phyloP scores from a whole-genome alignment of 2,797 vertebrate genomes.

The Gastrophryne carolinensis region DNA sequence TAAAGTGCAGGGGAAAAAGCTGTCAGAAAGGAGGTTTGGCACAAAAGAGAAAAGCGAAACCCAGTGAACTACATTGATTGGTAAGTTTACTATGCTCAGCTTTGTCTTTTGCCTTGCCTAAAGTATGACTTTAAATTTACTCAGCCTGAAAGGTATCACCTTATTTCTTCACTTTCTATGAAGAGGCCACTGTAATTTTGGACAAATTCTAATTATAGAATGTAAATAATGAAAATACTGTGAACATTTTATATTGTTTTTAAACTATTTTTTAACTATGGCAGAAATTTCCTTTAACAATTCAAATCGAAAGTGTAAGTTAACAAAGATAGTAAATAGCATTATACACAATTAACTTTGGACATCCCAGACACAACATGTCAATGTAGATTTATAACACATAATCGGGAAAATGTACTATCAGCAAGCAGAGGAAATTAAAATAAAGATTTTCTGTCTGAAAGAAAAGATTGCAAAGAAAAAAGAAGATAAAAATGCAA shows the following conservation, averaged over 20 bases:
- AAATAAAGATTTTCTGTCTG: constrained; percentile 53
- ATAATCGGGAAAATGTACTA: constrained; percentile 47
- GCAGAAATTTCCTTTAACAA: constrained; percentile 22
- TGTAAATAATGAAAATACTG: not conserved
- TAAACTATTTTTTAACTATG: not conserved
- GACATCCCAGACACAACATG: constrained; percentile 39
- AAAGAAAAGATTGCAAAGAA: constrained; percentile 23
- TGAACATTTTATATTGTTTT: not conserved
- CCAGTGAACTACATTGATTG: too few species aligned
- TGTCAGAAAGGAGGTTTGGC: too few species aligned
- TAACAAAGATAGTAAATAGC: constrained; percentile 19
- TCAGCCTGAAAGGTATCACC: not conserved
- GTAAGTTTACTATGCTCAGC: too few species aligned
- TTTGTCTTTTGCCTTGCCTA: too few species aligned
- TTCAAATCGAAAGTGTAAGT: not conserved
- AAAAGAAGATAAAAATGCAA: constrained; percentile 43
- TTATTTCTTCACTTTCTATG: not conserved
- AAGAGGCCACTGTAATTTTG: too few species aligned
- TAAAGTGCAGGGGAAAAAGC: too few species aligned
- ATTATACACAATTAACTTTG: constrained; percentile 38
- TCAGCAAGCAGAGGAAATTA: constrained; percentile 48
- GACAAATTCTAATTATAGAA: not conserved
- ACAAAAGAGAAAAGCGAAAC: too few species aligned
- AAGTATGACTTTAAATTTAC: not conserved
- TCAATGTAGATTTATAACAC: constrained; percentile 35